These are phyloP conservation scores for Pangasius djambal DNA, from an alignment of 2,797 vertebrate species.

Conservation along the genomic window DNA sequence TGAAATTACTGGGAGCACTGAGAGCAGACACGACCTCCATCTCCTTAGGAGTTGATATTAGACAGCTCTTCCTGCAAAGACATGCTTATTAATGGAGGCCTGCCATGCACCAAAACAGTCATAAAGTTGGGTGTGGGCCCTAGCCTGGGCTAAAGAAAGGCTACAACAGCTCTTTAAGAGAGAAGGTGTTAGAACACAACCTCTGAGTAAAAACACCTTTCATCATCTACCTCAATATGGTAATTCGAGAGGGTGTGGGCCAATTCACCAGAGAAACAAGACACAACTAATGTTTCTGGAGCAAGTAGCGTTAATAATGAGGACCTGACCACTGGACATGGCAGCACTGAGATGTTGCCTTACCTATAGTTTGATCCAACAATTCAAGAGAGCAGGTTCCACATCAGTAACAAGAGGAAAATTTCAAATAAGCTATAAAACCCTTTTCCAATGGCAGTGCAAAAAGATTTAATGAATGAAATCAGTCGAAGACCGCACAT, in stretches of 20 bases:
- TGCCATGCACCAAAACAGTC: slow-evolving; percentile 73
- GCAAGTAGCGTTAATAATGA: neutral
- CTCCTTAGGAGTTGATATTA: slow-evolving; percentile 60
- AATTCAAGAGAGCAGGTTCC: neutral
- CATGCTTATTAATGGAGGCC: slow-evolving; percentile 71
- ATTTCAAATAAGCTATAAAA: neutral
- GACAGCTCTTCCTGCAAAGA: slow-evolving; percentile 73
- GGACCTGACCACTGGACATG: neutral
- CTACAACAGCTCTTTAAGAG: slow-evolving; percentile 27
- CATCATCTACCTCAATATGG: slow-evolving; percentile 26
- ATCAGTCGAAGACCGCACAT: neutral
- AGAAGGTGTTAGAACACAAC: slow-evolving; percentile 35
- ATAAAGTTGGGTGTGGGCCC: slow-evolving; percentile 67
- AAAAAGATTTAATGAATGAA: neutral
- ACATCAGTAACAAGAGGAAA: too few species aligned
- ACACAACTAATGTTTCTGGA: slow-evolving; percentile 4
- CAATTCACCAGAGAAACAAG: neutral
- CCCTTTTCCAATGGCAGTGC: neutral
- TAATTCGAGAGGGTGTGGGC: slow-evolving; percentile 19
- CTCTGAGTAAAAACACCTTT: slow-evolving; percentile 41
- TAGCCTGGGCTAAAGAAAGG: slow-evolving; percentile 35
- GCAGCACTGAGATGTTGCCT: neutral
- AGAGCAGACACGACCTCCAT: slow-evolving; percentile 63
- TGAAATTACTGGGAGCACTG: slow-evolving; percentile 69
- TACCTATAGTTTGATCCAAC: neutral